Conservation (phyloP, 2,888 invertebrate genomes). For the Drosophila atripex region DNA sequence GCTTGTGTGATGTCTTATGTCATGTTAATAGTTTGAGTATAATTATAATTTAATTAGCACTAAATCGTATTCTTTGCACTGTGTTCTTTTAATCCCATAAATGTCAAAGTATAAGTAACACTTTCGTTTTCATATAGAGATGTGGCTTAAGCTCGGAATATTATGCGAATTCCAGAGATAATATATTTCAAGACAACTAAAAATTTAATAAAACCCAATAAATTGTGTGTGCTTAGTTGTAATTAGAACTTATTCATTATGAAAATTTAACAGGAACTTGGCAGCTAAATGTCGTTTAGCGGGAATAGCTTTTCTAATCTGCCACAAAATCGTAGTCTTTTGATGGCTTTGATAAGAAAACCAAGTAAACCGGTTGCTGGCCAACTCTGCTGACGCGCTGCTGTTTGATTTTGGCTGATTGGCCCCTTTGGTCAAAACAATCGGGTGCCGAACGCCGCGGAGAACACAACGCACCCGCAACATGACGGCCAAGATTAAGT, state of each 20-base stretch:
- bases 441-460: slow-evolving; percentile 51
- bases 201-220: not conserved
- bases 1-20: not conserved
- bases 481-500: slow-evolving; percentile 44
- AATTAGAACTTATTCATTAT: not conserved
- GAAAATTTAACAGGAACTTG: not conserved
- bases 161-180: not conserved
- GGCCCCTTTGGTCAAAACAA: slow-evolving; percentile 40
- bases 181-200: not conserved
- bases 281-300: not conserved
- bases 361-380: slow-evolving; percentile 44
- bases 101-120: not conserved
- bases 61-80: not conserved
- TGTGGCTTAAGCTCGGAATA: not conserved
- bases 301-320: slow-evolving; percentile 18
- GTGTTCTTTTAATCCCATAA: not conserved
- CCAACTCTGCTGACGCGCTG: slow-evolving; percentile 19
- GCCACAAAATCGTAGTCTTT: slow-evolving; percentile 9
- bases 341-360: slow-evolving; percentile 41
- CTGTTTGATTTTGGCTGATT: slow-evolving; percentile 20
- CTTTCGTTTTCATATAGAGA: not conserved
- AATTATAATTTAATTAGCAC: slow-evolving; percentile 1
- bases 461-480: slow-evolving; percentile 57
- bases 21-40: not conserved
- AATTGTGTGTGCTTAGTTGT: not conserved